These are phyloP conservation scores for Smittia sp. DNA, from an alignment of 2,888 invertebrate species.

Conservation along the genomic window DNA sequence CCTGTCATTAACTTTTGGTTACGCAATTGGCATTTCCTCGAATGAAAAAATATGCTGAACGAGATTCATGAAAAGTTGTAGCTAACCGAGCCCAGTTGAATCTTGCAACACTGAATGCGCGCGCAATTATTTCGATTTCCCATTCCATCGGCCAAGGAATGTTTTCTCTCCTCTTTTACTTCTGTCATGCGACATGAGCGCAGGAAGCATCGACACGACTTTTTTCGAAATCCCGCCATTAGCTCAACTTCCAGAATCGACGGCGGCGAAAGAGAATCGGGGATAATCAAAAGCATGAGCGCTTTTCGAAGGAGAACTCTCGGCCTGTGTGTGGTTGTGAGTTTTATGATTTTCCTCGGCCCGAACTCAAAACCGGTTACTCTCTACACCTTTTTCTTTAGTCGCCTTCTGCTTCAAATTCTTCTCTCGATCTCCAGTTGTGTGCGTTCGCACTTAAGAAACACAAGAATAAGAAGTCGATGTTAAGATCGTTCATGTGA, in stretches of 20 bases:
- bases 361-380: background rate
- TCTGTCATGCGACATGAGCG: background rate
- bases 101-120: slow-evolving; percentile 11
- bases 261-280: background rate
- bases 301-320: background rate
- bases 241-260: slow-evolving; percentile 1
- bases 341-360: background rate
- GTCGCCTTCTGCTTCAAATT: background rate
- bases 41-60: too few relatives aligned
- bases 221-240: slow-evolving; percentile 38
- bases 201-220: background rate
- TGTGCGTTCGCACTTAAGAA: slow-evolving; percentile 12
- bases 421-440: background rate
- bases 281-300: background rate
- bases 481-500: slow-evolving; percentile 24
- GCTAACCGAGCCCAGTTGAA: slow-evolving; percentile 14
- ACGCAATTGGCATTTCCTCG: background rate
- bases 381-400: background rate
- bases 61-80: too few relatives aligned
- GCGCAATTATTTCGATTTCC: slow-evolving; percentile 27
- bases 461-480: background rate
- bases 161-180: background rate
- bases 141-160: slow-evolving; percentile 5
- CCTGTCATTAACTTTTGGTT: background rate
- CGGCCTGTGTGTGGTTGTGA: background rate